A percentile compares a stretch with the other conserved stretches of the same genome.
phyloP scores from a whole-genome alignment of 2,113 vertebrate genomes.

The Oryzias celebensis region DNA sequence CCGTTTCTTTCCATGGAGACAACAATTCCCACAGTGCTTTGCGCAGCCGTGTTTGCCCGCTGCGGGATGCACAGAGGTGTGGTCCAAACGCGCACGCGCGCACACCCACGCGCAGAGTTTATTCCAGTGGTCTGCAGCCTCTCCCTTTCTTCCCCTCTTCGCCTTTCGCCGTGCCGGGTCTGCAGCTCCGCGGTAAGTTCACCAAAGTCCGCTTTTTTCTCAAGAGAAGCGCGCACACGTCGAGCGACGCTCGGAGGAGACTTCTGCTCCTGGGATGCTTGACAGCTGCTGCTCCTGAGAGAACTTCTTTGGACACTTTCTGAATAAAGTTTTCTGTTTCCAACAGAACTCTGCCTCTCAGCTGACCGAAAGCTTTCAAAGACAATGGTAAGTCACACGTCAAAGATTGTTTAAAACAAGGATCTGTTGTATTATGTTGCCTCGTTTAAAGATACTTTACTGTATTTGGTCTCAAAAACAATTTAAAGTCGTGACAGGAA shows the following conservation, averaged over 20 bases:
- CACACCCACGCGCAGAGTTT: conserved; percentile 32
- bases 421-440: too few relatives aligned
- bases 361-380: conserved; percentile 3
- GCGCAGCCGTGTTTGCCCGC: conserved; percentile 12
- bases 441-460: background rate
- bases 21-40: conserved; percentile 53
- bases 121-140: background rate
- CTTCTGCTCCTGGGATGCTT: background rate
- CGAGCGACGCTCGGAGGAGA: background rate
- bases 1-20: conserved; percentile 3
- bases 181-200: conserved; percentile 50
- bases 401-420: too few relatives aligned
- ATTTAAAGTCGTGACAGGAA: too few relatives aligned
- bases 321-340: background rate
- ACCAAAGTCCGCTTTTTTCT: background rate
- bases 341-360: conserved; percentile 27
- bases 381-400: conserved; percentile 62
- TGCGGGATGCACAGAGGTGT: conserved; percentile 58
- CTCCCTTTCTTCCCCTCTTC: conserved; percentile 15
- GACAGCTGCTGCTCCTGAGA: background rate
- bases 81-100: conserved; percentile 21
- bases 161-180: background rate
- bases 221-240: conserved; percentile 23
- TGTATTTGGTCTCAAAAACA: background rate
- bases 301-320: background rate